Conservation (phyloP, 2,888 invertebrate genomes). For the Stenichneumon culpator region DNA sequence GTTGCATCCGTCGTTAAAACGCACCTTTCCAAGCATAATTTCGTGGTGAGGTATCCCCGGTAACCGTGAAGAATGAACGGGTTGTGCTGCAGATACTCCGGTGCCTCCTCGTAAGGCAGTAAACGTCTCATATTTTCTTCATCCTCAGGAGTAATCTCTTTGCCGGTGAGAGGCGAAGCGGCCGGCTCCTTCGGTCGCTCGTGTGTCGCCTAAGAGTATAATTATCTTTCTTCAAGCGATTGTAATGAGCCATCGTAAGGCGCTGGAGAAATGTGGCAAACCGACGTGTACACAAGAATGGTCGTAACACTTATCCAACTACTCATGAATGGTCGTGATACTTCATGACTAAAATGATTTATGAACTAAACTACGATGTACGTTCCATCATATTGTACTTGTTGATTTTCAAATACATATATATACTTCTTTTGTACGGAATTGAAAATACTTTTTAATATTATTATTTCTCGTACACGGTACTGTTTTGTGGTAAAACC, state of each 20-base stretch:
- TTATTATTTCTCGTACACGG: too few relatives aligned
- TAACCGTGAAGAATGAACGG: constrained; percentile 95
- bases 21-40: constrained; percentile 94
- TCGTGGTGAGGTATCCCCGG: constrained; percentile 92
- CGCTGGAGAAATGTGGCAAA: neutral
- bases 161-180: constrained; percentile 76
- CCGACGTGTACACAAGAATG: neutral
- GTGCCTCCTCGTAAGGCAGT: constrained; percentile 88
- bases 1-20: neutral
- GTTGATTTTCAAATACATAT: neutral
- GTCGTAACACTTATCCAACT: neutral
- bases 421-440: too few relatives aligned
- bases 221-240: constrained; percentile 19
- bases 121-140: constrained; percentile 82
- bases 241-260: constrained; percentile 9
- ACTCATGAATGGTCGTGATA: constrained; percentile 6
- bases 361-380: constrained; percentile 21
- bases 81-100: constrained; percentile 94
- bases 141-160: constrained; percentile 76
- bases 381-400: neutral
- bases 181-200: constrained; percentile 73
- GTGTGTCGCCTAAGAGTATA: constrained; percentile 61
- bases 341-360: constrained; percentile 46
- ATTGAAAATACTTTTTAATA: too few relatives aligned
- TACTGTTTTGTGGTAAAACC: too few relatives aligned